Conservation (phyloP, 2,113 vertebrate genomes). For the Thryonomys swinderianus region DNA sequence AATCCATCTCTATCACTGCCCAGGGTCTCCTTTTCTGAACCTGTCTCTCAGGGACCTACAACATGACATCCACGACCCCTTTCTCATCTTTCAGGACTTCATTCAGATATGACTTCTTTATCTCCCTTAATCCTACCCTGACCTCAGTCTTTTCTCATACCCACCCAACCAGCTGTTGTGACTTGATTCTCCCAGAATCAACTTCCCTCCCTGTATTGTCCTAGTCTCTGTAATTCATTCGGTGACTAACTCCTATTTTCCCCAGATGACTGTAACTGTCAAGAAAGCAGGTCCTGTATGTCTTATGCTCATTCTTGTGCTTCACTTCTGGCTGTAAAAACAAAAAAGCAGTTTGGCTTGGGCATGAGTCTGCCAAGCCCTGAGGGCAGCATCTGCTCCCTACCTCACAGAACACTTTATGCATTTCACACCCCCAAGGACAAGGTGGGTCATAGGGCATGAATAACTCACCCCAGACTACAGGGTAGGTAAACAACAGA, state of each 20-base stretch:
- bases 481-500: background rate
- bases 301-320: background rate
- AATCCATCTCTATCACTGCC: background rate
- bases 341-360: background rate
- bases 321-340: conserved; percentile 25
- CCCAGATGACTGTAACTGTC: background rate
- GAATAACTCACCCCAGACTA: background rate
- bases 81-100: background rate
- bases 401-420: background rate
- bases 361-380: background rate
- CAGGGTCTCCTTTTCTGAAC: background rate
- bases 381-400: background rate
- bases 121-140: background rate
- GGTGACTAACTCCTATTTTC: background rate
- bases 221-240: background rate
- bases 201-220: background rate
- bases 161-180: background rate
- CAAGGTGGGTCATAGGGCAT: background rate
- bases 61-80: too few relatives aligned
- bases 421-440: background rate
- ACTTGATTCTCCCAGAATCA: background rate
- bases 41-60: background rate
- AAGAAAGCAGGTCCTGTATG: background rate
- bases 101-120: background rate
- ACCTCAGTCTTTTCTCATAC: background rate